A percentile compares a stretch with the other conserved stretches of the same genome.
Evolutionary conservation across 1,140 invertebrate species (phyloP).

Genomic region (Popillia japonica): DNA sequence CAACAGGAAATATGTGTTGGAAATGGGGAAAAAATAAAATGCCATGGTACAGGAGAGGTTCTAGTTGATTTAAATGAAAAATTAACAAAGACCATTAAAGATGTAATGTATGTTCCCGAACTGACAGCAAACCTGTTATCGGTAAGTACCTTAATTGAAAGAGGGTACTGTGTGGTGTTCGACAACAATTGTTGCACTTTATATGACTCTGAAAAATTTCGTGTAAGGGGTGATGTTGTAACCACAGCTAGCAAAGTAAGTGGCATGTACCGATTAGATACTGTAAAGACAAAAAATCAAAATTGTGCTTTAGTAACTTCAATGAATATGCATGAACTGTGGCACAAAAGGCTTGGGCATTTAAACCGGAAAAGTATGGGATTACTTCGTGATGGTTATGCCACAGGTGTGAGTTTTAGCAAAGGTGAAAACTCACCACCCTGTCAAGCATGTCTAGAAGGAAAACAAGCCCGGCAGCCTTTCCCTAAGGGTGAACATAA

Average conservation of each 20-base stretch:
- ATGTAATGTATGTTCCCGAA: conserved; percentile 50
- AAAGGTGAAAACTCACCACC: conserved; percentile 15
- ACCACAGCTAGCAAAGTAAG: conserved; percentile 44
- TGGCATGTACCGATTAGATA: conserved; percentile 50
- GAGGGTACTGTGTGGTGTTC: conserved; percentile 50
- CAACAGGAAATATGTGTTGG: conserved; percentile 7
- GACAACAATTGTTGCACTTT: conserved; percentile 46
- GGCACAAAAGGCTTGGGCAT: conserved; percentile 51
- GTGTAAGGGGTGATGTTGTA: conserved; percentile 17
- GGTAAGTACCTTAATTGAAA: conserved; percentile 50
- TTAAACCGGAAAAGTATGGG: conserved; percentile 46
- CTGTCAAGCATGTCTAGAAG: conserved; percentile 51
- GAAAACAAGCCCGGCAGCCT: conserved; percentile 47
- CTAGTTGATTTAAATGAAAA: conserved; percentile 22
- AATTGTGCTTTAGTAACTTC: conserved; percentile 32
- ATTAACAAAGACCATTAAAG: conserved; percentile 38
- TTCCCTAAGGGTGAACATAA: conserved; percentile 42
- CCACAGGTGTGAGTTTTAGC: conserved; percentile 41
- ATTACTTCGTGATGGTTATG: conserved; percentile 45
- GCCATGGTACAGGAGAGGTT: neutral
- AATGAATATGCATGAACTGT: conserved; percentile 18
- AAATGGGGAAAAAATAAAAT: neutral
- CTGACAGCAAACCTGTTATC: conserved; percentile 52
- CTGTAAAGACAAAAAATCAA: conserved; percentile 33
- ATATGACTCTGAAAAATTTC: conserved; percentile 42